Evolutionary conservation across 2,888 invertebrate species (phyloP), one percentile per base, ranked within the genome.

Genomic region (Micoletzkya japonica): DNA sequence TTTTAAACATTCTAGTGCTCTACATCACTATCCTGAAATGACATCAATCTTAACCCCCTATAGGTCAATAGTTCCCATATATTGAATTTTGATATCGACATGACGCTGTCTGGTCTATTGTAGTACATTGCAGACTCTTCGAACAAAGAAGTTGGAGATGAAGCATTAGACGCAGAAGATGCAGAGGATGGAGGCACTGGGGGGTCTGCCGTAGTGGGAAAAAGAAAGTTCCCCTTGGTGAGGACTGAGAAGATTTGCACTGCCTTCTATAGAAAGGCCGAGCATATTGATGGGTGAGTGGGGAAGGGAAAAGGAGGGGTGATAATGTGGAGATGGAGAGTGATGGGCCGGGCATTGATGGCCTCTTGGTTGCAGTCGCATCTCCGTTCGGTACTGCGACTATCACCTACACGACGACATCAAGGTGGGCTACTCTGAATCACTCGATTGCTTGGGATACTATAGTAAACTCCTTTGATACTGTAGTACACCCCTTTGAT

Each of bases 381-480:
- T 79, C 37, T 75, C 77, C 60, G 77, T 79, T 14, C 75, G 79
- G n/a, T 79, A 74, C 61, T 79, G 79, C 71, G 77, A 77, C 58
- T 74, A 76, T 59, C 79, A 79, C 72, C 70, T 79, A 36, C 79
- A 79, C 70, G 76, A 75, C 17, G 79, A 79, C 59, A 75, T 68
- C 1, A 66, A 54, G 32, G 64, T 66, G 36, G 20, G 44, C 20
- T 14, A 14, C 10, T 44, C 44, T 44, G 20, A n/a, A n/a, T n/a
- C n/a, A n/a, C n/a, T n/a, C n/a, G n/a, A n/a, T n/a, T n/a, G n/a
- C n/a, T n/a, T n/a, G n/a, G n/a, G n/a, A n/a, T n/a, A n/a, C 44
- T 14, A 14, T 44, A 14, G 10, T 44, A 20, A 44, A 44, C 20
- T 44, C 44, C 44, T 20, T 14, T 20, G 10, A 14, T 44, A 20